Evolutionary conservation across 2,888 invertebrate genomes (phyloP).

Genomic region (Xylophagus ater): DNA sequence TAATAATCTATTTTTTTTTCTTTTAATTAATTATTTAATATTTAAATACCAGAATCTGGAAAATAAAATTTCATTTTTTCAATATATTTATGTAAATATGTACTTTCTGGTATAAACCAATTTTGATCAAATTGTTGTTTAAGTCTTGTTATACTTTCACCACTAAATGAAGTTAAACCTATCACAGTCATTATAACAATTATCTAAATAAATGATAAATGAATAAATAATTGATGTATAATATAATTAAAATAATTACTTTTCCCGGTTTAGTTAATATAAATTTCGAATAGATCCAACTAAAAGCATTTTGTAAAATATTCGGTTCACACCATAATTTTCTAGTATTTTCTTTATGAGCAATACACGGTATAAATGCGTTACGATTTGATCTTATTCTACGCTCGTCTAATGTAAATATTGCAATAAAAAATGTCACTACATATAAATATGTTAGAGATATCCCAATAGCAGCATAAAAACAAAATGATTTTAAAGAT

Average conservation of each 20-base stretch:
- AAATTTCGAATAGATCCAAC: slow-evolving; percentile 54
- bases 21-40: background rate
- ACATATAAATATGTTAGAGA: slow-evolving; percentile 64
- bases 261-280: slow-evolving; percentile 58
- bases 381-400: slow-evolving; percentile 53
- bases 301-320: slow-evolving; percentile 48
- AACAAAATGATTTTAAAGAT: slow-evolving; percentile 68
- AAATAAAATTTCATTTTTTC: slow-evolving; percentile 47
- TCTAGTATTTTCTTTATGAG: slow-evolving; percentile 46
- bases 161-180: slow-evolving; percentile 48
- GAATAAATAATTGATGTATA: slow-evolving; percentile 8
- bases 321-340: slow-evolving; percentile 45
- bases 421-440: slow-evolving; percentile 71
- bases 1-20: background rate
- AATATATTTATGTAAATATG: slow-evolving; percentile 53
- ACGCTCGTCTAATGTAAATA: slow-evolving; percentile 59
- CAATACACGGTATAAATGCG: slow-evolving; percentile 54
- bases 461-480: slow-evolving; percentile 68
- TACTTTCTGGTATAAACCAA: slow-evolving; percentile 65
- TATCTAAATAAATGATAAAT: slow-evolving; percentile 36
- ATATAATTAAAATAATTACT: slow-evolving; percentile 28
- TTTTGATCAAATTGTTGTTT: slow-evolving; percentile 68
- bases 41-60: slow-evolving; percentile 46
- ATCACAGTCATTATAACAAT: slow-evolving; percentile 49
- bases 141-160: slow-evolving; percentile 49